A percentile compares a stretch with the other conserved stretches of the same genome.
phyloP scores from a whole-genome alignment of 1,140 invertebrate species.

The Magallana ariakensis region DNA sequence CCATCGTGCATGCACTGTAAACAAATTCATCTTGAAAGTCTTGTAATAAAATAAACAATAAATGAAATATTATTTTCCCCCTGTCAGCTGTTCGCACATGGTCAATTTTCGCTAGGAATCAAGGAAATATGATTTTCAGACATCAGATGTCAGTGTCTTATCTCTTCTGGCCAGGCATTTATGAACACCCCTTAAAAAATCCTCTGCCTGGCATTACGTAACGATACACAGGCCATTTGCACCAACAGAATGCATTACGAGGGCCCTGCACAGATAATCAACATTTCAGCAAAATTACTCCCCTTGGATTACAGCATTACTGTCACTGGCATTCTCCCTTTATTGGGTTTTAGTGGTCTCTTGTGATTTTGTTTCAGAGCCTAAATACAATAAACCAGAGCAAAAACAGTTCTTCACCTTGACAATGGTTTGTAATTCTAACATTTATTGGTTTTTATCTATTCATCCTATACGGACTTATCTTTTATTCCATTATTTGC shows the following conservation, averaged over 20 bases:
- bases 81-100: slow-evolving; percentile 22
- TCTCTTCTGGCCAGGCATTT: background rate
- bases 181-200: background rate
- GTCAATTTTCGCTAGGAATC: slow-evolving; percentile 1
- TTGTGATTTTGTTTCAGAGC: background rate
- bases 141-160: slow-evolving; percentile 3
- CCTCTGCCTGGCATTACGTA: background rate
- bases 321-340: background rate
- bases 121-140: background rate
- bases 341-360: background rate
- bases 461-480: too few relatives aligned
- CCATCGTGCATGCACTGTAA: slow-evolving; percentile 8
- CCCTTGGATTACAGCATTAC: slow-evolving; percentile 30
- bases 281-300: background rate
- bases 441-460: background rate
- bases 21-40: slow-evolving; percentile 31
- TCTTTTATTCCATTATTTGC: too few relatives aligned
- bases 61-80: slow-evolving; percentile 34
- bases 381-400: background rate
- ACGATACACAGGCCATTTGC: slow-evolving; percentile 17
- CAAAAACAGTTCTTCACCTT: slow-evolving; percentile 1
- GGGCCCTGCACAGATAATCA: background rate
- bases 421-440: slow-evolving; percentile 18
- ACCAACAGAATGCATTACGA: slow-evolving; percentile 9
- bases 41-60: slow-evolving; percentile 36